Conservation (phyloP, 2,888 invertebrate genomes). For the Callinectes sapidus region DNA sequence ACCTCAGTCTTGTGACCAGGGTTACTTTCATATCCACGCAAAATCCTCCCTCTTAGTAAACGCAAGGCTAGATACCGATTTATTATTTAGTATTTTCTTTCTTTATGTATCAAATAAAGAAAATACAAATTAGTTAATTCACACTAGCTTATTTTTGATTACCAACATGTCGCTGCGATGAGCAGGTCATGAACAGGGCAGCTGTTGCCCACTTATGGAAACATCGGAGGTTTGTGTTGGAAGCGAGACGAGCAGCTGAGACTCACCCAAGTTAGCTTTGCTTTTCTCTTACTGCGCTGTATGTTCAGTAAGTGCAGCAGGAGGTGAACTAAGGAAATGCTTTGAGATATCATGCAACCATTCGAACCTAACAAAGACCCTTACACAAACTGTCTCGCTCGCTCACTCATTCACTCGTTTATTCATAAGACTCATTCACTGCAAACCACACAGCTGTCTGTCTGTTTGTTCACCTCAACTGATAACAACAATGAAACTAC, state of each 20-base stretch:
- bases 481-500: too few species aligned
- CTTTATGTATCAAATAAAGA: neutral
- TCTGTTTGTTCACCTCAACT: too few species aligned
- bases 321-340: too few species aligned
- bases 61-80: neutral
- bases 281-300: too few species aligned
- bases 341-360: too few species aligned
- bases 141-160: neutral
- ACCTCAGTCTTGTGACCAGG: too few species aligned
- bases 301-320: too few species aligned
- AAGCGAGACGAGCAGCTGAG: neutral
- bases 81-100: neutral
- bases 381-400: too few species aligned
- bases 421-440: too few species aligned
- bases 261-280: neutral
- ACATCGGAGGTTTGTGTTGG: neutral
- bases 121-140: neutral
- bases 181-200: neutral
- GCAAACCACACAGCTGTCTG: too few species aligned
- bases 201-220: neutral
- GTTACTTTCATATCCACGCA: neutral
- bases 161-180: neutral
- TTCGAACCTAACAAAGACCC: too few species aligned
- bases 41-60: neutral
- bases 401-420: too few species aligned